Evolutionary conservation across 2,113 vertebrate species (phyloP).

Genomic region (Bungarus multicinctus): DNA sequence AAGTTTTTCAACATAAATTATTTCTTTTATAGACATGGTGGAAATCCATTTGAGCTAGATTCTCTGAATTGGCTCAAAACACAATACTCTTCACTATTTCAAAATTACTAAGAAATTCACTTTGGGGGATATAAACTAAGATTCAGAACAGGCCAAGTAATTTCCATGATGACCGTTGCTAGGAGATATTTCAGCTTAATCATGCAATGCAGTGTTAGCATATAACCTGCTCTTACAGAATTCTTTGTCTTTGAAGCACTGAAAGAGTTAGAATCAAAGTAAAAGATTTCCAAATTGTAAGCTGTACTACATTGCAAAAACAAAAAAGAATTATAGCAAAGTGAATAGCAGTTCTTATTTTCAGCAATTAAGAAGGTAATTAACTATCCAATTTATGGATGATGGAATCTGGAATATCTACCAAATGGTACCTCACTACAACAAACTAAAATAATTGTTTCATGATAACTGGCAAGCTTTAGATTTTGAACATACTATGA

Average conservation of each 20-base stretch:
- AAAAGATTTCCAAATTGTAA: background rate
- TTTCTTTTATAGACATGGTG: background rate
- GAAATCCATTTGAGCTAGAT: constrained; percentile 2
- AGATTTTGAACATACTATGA: constrained; percentile 5
- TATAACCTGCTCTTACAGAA: background rate
- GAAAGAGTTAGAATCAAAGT: background rate
- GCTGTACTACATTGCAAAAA: constrained; percentile 1
- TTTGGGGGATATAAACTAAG: background rate
- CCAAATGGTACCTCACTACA: background rate
- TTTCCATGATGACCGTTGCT: background rate
- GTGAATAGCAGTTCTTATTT: constrained; percentile 37
- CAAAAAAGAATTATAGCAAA: background rate
- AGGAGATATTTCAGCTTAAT: constrained; percentile 20
- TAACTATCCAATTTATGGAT: constrained; percentile 24
- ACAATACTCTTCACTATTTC: background rate
- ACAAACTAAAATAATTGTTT: constrained; percentile 7
- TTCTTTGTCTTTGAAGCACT: background rate
- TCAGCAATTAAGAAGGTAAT: constrained; percentile 14
- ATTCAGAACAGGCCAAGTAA: background rate
- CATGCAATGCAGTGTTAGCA: background rate
- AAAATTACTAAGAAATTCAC: background rate
- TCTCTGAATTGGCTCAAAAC: background rate
- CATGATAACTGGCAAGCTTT: constrained; percentile 6
- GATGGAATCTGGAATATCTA: constrained; percentile 34
- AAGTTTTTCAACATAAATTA: background rate